phyloP scores from a whole-genome alignment of 2,797 vertebrate genomes.

The Tamandua tetradactyla region DNA sequence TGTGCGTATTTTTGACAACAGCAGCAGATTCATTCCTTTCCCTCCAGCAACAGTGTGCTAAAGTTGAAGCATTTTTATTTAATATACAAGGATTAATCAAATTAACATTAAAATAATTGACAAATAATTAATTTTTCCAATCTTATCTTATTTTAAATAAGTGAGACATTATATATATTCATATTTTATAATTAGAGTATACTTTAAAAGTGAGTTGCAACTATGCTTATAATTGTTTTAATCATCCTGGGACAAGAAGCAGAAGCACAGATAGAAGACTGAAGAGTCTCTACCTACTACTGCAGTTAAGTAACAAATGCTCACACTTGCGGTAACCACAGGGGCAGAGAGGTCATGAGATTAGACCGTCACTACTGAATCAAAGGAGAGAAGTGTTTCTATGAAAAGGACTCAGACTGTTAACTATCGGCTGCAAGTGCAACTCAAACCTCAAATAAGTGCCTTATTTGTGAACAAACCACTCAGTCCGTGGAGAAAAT shows the following conservation, averaged over 20 bases:
- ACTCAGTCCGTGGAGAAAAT: neutral
- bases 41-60: neutral
- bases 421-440: neutral
- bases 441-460: neutral
- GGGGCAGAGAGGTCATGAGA: neutral
- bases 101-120: neutral
- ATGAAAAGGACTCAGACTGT: neutral
- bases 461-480: neutral
- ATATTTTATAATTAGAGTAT: neutral
- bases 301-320: neutral
- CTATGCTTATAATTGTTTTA: neutral
- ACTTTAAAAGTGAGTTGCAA: neutral
- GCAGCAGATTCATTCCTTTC: neutral
- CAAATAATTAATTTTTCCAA: neutral
- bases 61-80: constrained; percentile 5
- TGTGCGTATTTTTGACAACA: neutral
- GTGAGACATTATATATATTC: neutral
- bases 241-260: neutral
- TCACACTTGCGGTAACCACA: neutral
- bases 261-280: neutral
- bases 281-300: neutral
- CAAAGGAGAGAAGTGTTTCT: neutral
- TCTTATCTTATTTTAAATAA: constrained; percentile 3
- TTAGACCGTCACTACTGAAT: constrained; percentile 1
- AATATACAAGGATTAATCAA: neutral